A percentile compares a stretch with the other conserved stretches of the same genome.
Conservation (phyloP, 35 echinoderm and acorn worm genomes). For the Ptychodera flava region DNA sequence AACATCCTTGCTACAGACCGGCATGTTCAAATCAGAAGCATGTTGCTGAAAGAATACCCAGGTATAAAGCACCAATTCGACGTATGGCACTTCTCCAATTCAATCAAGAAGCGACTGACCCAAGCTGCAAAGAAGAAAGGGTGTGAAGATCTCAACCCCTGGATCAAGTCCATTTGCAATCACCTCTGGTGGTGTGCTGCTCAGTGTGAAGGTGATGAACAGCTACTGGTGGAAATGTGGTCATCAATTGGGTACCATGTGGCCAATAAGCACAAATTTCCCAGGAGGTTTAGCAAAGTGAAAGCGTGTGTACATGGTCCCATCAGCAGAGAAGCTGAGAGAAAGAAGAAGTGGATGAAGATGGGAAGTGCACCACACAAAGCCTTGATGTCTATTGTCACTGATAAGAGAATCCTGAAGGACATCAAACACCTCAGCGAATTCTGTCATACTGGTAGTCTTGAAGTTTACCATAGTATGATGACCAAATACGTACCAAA, state of each 20-base stretch:
- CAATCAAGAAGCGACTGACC: conserved; percentile 23
- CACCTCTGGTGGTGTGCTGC: conserved; percentile 53
- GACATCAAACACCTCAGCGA: conserved; percentile 27
- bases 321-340: background rate
- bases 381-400: conserved; percentile 23
- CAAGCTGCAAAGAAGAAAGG: conserved; percentile 35
- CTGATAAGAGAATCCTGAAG: conserved; percentile 33
- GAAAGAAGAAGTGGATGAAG: conserved; percentile 20
- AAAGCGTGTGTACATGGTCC: conserved; percentile 45
- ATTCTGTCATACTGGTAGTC: conserved; percentile 29
- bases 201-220: conserved; percentile 32
- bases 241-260: conserved; percentile 40
- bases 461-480: no score
- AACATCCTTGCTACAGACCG: conserved; percentile 31
- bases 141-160: conserved; percentile 24
- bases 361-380: conserved; percentile 17
- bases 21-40: conserved; percentile 29
- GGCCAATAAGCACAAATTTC: conserved; percentile 20
- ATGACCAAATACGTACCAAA: no score
- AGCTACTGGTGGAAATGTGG: conserved; percentile 44
- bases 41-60: conserved; percentile 27
- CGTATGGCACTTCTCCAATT: conserved; percentile 48
- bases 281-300: conserved; percentile 18
- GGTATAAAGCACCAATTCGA: conserved; percentile 48
- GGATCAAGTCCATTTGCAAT: conserved; percentile 29